Evolutionary conservation across 2,888 invertebrate genomes (phyloP).

Genomic region (Charanyca ferruginea): DNA sequence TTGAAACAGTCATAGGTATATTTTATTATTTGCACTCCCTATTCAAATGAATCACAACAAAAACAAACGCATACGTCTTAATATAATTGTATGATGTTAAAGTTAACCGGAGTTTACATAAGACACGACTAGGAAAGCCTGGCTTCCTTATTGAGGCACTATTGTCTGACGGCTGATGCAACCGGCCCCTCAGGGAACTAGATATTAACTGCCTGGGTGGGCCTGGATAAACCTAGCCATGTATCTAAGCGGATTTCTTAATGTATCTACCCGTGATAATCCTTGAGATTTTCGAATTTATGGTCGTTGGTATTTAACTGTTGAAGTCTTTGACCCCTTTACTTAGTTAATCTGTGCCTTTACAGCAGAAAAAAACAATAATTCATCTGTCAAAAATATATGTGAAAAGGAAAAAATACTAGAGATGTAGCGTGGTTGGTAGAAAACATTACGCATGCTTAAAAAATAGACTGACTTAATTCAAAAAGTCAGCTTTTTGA

Average conservation of each 20-base stretch:
- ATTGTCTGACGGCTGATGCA: slow-evolving; percentile 67
- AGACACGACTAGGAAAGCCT: slow-evolving; percentile 57
- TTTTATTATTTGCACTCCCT: background rate
- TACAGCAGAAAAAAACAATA: background rate
- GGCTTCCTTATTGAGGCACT: slow-evolving; percentile 66
- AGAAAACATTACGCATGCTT: too few relatives aligned
- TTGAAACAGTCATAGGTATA: too few relatives aligned
- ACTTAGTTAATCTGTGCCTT: too few relatives aligned
- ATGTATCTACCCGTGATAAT: slow-evolving; percentile 29
- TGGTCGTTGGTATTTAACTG: slow-evolving; percentile 8
- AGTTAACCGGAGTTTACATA: slow-evolving; percentile 58
- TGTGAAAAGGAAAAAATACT: background rate
- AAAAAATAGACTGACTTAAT: too few relatives aligned
- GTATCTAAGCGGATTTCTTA: slow-evolving; percentile 39
- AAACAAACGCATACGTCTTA: slow-evolving; percentile 36
- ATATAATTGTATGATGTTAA: slow-evolving; percentile 50
- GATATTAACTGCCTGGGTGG: slow-evolving; percentile 64
- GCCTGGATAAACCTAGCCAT: slow-evolving; percentile 47
- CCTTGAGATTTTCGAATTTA: slow-evolving; percentile 25
- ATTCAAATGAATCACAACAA: slow-evolving; percentile 25
- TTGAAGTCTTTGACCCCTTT: slow-evolving; percentile 6
- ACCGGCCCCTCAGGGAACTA: slow-evolving; percentile 62
- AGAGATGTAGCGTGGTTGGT: slow-evolving; percentile 3
- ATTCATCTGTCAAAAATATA: slow-evolving; percentile 9
- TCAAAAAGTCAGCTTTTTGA: too few relatives aligned